Evolutionary conservation across 2,797 vertebrate genomes (phyloP).

Genomic region (Austrolebias charrua): DNA sequence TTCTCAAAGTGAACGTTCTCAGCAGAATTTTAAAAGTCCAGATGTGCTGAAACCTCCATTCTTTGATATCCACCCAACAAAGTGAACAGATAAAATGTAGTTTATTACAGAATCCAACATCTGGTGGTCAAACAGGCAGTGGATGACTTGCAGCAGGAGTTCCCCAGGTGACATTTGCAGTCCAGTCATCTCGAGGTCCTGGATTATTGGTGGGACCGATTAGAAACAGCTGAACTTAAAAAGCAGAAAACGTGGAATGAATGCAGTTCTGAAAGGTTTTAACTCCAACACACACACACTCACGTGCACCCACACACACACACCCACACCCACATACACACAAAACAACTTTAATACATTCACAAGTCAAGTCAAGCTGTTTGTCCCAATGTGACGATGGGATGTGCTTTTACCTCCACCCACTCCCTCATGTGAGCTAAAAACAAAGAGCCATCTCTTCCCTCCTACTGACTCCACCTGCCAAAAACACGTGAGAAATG

Average conservation of each 20-base stretch:
- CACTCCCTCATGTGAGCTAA: conserved; percentile 20
- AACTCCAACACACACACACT: conserved; percentile 23
- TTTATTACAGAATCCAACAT: conserved; percentile 53
- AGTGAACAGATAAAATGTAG: conserved; percentile 57
- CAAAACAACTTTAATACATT: conserved; percentile 58
- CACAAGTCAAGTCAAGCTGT: conserved; percentile 55
- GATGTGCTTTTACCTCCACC: conserved; percentile 1
- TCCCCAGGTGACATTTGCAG: conserved; percentile 53
- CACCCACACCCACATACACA: no score
- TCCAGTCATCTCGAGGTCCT: conserved; percentile 46
- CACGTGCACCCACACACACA: conserved; percentile 10
- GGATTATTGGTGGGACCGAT: conserved; percentile 30
- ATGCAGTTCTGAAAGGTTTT: conserved; percentile 34
- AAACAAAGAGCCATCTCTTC: conserved; percentile 50
- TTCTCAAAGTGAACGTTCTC: conserved; percentile 38
- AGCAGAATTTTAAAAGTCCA: conserved; percentile 36
- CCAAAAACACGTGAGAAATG: conserved; percentile 53
- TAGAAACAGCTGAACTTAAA: conserved; percentile 44
- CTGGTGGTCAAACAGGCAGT: conserved; percentile 58
- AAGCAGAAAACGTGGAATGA: conserved; percentile 40
- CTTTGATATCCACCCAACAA: conserved; percentile 62
- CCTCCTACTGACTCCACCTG: conserved; percentile 61
- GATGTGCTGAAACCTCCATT: conserved; percentile 45
- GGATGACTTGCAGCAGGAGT: conserved; percentile 63
- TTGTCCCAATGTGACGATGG: conserved; percentile 15